These are phyloP conservation scores for Platalea minor DNA, from an alignment of 2,797 vertebrate genomes.

Conservation along the genomic window DNA sequence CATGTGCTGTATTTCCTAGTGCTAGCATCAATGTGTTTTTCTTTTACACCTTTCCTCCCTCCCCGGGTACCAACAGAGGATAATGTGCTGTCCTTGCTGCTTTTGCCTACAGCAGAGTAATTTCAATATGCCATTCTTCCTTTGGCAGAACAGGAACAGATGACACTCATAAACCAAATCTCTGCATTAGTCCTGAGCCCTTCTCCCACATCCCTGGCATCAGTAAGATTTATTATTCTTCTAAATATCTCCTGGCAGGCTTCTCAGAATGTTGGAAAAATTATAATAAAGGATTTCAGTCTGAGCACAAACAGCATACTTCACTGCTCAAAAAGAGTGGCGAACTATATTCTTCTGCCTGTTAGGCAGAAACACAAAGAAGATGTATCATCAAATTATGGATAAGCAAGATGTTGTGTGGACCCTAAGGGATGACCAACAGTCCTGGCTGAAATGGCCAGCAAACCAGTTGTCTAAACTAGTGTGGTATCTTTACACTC, in stretches of 20 bases:
- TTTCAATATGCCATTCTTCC: slow-evolving; percentile 60
- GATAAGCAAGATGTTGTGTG: not conserved
- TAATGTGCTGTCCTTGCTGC: slow-evolving; percentile 40
- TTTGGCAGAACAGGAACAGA: slow-evolving; percentile 51
- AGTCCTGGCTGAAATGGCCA: not conserved
- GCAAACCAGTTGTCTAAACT: not conserved
- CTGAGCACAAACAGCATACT: not conserved
- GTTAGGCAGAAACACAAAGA: not conserved
- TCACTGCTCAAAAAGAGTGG: not conserved
- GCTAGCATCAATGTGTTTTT: not conserved
- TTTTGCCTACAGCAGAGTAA: slow-evolving; percentile 58
- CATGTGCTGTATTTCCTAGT: not conserved
- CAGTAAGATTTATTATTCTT: slow-evolving; percentile 39
- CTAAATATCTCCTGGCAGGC: slow-evolving; percentile 39
- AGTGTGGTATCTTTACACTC: not conserved
- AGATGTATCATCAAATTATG: not conserved
- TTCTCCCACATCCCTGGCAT: slow-evolving; percentile 26
- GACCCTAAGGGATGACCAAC: not conserved
- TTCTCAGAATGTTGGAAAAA: slow-evolving; percentile 21
- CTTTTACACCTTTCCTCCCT: no score
- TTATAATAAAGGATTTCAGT: not conserved
- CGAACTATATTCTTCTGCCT: not conserved
- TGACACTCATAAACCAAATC: slow-evolving; percentile 51
- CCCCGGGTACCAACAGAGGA: not conserved
- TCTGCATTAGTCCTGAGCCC: slow-evolving; percentile 33